A percentile compares a stretch with the other conserved stretches of the same genome.
Evolutionary conservation across 2,888 invertebrate species (phyloP).

Genomic region (Phorcus lineatus): DNA sequence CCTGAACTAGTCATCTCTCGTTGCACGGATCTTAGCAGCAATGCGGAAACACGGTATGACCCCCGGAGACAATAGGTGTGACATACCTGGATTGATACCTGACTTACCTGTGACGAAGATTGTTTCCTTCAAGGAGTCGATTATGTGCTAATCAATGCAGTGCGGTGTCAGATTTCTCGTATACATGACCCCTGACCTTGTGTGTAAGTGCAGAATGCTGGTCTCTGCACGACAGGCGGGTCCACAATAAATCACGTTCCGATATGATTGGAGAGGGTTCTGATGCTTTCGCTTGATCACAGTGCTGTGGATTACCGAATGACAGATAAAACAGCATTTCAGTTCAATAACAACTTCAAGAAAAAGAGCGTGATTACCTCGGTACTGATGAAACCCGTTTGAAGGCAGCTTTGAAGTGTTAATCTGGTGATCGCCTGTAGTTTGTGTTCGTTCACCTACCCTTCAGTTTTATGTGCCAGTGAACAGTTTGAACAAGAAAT

Average conservation of each 20-base stretch:
- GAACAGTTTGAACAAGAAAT: background rate
- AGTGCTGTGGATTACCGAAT: background rate
- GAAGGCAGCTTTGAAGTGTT: background rate
- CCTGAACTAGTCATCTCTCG: no score
- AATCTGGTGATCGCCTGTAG: background rate
- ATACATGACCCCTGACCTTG: background rate
- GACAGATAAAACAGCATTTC: constrained; percentile 6
- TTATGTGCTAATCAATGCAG: background rate
- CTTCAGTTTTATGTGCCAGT: background rate
- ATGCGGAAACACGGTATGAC: no score
- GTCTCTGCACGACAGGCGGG: background rate
- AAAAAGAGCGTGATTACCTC: constrained; percentile 4
- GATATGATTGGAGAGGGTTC: background rate
- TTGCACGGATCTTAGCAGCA: no score
- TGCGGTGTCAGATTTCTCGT: background rate
- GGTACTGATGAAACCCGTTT: background rate
- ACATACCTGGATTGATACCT: no score
- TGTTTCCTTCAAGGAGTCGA: background rate
- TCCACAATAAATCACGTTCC: background rate
- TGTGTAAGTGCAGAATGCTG: background rate
- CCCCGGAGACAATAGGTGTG: no score
- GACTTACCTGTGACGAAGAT: no score
- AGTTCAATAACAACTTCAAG: constrained; percentile 5
- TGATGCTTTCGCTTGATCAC: background rate
- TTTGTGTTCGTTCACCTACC: background rate